Conservation (phyloP, 2,888 invertebrate species). For the Aleiodes testaceus region DNA sequence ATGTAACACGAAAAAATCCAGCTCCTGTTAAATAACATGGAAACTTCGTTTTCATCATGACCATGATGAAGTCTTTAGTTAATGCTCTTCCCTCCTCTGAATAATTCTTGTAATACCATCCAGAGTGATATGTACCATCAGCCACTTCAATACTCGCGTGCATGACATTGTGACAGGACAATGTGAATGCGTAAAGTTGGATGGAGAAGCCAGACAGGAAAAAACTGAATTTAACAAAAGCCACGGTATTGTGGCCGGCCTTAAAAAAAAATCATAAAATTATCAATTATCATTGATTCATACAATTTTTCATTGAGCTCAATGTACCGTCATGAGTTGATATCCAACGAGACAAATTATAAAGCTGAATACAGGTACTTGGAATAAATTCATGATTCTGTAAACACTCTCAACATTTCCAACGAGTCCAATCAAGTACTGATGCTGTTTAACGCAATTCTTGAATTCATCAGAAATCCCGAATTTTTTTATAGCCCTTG, state of each 20-base stretch:
- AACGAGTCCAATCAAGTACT: neutral
- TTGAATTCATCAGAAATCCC: neutral
- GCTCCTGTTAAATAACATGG: conserved; percentile 5
- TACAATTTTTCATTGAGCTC: too few relatives aligned
- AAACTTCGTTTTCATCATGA: neutral
- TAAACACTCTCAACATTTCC: conserved; percentile 3
- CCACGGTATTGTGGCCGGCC: neutral
- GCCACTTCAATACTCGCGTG: neutral
- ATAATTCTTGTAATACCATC: neutral
- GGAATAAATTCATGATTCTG: neutral
- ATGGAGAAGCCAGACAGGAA: neutral
- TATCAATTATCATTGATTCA: neutral
- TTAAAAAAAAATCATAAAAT: neutral
- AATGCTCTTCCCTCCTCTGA: neutral
- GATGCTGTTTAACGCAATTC: conserved; percentile 12
- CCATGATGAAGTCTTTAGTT: neutral
- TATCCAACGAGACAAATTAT: conserved; percentile 10
- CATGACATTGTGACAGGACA: neutral
- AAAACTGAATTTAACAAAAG: neutral
- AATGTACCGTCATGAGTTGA: neutral
- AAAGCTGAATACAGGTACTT: neutral
- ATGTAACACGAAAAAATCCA: neutral
- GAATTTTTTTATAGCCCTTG: too few relatives aligned
- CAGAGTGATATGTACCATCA: neutral
- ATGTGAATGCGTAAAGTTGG: neutral